Percentiles rank a stretch among this genome's conserved stretches.
phyloP scores from a whole-genome alignment of 1,140 invertebrate genomes.

The Hyposmocoma kahamanoa region DNA sequence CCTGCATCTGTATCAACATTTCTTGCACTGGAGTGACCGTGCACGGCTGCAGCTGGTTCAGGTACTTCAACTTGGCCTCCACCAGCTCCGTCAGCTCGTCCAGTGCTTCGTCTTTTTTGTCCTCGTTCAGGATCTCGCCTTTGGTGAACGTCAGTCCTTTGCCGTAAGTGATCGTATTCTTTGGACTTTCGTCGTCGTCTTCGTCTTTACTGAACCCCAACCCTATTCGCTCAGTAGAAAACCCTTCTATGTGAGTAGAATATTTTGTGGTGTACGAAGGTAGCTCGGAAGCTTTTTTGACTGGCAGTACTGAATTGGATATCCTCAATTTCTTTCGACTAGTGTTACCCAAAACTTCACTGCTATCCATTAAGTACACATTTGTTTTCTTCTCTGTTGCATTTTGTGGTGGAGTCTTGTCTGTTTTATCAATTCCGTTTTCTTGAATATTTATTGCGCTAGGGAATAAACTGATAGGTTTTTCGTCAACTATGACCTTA shows the following conservation, averaged over 20 bases:
- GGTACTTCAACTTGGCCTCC: conserved; percentile 53
- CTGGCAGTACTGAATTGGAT: conserved; percentile 54
- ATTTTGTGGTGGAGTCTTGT: conserved; percentile 12
- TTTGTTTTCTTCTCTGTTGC: conserved; percentile 46
- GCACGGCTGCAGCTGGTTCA: conserved; percentile 45
- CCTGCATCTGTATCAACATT: conserved; percentile 64
- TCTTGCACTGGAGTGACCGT: conserved; percentile 49
- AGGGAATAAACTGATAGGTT: conserved; percentile 25
- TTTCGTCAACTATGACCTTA: conserved; percentile 18
- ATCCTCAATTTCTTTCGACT: conserved; percentile 51
- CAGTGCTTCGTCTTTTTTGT: conserved; percentile 48
- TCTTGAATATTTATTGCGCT: conserved; percentile 25
- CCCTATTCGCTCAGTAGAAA: conserved; percentile 51
- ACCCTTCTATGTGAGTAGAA: conserved; percentile 56
- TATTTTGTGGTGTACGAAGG: conserved; percentile 61
- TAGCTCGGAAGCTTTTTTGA: conserved; percentile 35
- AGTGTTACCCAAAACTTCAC: conserved; percentile 31
- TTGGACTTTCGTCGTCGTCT: conserved; percentile 23
- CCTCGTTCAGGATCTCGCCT: conserved; percentile 57
- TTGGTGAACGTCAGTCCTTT: conserved; percentile 60
- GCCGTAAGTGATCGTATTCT: conserved; percentile 49
- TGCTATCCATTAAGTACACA: conserved; percentile 35
- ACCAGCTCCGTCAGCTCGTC: conserved; percentile 46
- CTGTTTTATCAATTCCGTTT: conserved; percentile 12
- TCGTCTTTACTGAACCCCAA: conserved; percentile 53